Base-by-base conservation (phyloP, 2,888 invertebrate species). In the Tyria jacobaeae region DNA sequence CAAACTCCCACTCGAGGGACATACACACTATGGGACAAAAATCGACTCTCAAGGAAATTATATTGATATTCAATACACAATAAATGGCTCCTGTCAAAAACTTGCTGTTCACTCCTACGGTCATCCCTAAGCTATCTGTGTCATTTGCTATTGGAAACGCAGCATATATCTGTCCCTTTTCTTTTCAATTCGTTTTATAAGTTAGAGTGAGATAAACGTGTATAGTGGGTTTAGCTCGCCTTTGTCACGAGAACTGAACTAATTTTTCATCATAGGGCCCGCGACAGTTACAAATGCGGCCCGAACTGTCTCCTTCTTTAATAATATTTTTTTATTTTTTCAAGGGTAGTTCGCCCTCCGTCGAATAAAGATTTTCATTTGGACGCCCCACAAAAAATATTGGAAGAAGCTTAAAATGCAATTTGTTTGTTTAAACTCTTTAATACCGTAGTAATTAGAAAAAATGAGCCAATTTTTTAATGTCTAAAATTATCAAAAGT, bases 51-150 rank as follows among this genome's bases (percentile, higher is more conserved):
- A 90, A 90, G 90, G 89, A 92, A 92, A 94, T 94, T 93, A 93
- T 94, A 94, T 94, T 94, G 94, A 94, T 94, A 94, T 94, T 94
- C 94, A 94, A 94, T 94, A 94, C 91, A 94, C 94, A 93, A 94
- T 89, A 93, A 94, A 94, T 94, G 92, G 91, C 82, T 79, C 82
- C 93, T 94, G 94, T 94, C 94, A 94, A 91, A 94, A 94, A 93
- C 94, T 92, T 92, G 92, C 92, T 93, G 93, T 92, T 93, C 93
- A 90, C 92, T 93, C 90, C 91, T 93, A 92, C 94, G 94, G 93
- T 94, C 94, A 94, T 93, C 94, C 92, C 94, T 94, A 92, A 92
- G 93, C 94, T 93, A 91, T 93, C 92, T 92, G 85, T 92, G 91
- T 92, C 93, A 91, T 93, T 92, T 92, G 92, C 91, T 87, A 92